Base-by-base conservation (phyloP, 1,140 invertebrate genomes). In the Trichogramma pretiosum region DNA sequence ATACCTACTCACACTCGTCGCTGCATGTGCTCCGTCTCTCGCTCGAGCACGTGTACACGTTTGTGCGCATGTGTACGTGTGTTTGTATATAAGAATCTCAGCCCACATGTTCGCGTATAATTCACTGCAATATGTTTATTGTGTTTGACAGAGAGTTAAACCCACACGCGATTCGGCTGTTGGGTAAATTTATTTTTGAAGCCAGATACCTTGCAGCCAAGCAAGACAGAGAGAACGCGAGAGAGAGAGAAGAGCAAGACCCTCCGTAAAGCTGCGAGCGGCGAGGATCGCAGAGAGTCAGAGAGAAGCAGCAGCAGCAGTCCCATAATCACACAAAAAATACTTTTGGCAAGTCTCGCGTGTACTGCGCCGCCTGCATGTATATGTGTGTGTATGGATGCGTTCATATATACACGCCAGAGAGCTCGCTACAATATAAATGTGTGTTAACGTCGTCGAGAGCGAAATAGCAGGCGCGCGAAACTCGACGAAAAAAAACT, bases 291-390 rank as follows among this genome's bases (percentile, higher is more conserved):
- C 21, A 24, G 18, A 30, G 23, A 33, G 45, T 23, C 17, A n/a
- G n/a, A n/a, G n/a, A n/a, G n/a, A n/a, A n/a, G n/a, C n/a, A n/a
- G n/a, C n/a, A n/a, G n/a, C 26, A 49, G 48, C 33, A 30, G 47
- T 44, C 34, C 30, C 42, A 46, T 50, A 50, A 50, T 50, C 48
- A 50, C n/a, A 28, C 48, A 43, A 50, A 50, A 50, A 50, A 50
- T 45, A 50, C 45, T 50, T 35, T 46, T 35, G 41, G 34, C 48
- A n/a, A n/a, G n/a, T n/a, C n/a, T n/a, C n/a, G n/a, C n/a, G n/a
- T n/a, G n/a, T n/a, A n/a, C n/a, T n/a, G n/a, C n/a, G n/a, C n/a
- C n/a, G n/a, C n/a, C n/a, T n/a, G n/a, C n/a, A n/a, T n/a, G n/a
- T n/a, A n/a, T n/a, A n/a, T n/a, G n/a, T n/a, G n/a, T n/a, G n/a